phyloP scores from a whole-genome alignment of 1,140 invertebrate species.

The Dendrolimus kikuchii region DNA sequence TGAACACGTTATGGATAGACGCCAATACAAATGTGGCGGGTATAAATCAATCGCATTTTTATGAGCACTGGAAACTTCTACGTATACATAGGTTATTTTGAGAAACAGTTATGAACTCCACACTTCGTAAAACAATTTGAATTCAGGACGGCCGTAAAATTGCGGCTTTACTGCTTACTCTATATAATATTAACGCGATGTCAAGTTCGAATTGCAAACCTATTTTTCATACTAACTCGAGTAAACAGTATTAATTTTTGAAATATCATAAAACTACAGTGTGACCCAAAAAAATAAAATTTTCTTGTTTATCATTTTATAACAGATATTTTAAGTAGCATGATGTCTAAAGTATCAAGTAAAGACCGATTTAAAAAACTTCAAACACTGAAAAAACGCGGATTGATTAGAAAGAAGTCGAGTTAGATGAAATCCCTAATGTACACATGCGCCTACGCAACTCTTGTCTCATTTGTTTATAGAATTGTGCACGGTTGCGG shows the following conservation, averaged over 20 bases:
- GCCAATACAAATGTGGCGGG: conserved; percentile 39
- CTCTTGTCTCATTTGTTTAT: conserved; percentile 51
- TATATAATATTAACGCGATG: too few species aligned
- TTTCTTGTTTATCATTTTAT: too few species aligned
- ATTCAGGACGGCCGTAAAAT: conserved; percentile 19
- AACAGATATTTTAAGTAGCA: too few species aligned
- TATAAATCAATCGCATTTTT: conserved; percentile 52
- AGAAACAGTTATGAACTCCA: conserved; percentile 35
- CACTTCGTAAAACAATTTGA: conserved; percentile 33
- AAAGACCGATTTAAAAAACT: not conserved
- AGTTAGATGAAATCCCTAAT: conserved; percentile 41
- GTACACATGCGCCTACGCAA: conserved; percentile 45
- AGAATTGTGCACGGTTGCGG: conserved; percentile 45
- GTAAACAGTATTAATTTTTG: too few species aligned
- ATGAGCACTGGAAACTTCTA: conserved; percentile 34
- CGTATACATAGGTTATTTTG: conserved; percentile 28
- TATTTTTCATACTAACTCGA: too few species aligned
- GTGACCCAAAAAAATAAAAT: too few species aligned
- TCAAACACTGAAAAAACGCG: not conserved
- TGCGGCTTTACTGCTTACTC: too few species aligned
- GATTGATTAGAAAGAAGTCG: conserved; percentile 17
- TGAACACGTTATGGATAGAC: conserved; percentile 23
- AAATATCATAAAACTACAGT: too few species aligned
- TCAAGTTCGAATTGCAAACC: too few species aligned
- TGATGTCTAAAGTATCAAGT: too few species aligned